Percentiles rank a stretch among this genome's conserved stretches.
phyloP scores from a whole-genome alignment of 2,797 vertebrate species.

The Bradypus variegatus region DNA sequence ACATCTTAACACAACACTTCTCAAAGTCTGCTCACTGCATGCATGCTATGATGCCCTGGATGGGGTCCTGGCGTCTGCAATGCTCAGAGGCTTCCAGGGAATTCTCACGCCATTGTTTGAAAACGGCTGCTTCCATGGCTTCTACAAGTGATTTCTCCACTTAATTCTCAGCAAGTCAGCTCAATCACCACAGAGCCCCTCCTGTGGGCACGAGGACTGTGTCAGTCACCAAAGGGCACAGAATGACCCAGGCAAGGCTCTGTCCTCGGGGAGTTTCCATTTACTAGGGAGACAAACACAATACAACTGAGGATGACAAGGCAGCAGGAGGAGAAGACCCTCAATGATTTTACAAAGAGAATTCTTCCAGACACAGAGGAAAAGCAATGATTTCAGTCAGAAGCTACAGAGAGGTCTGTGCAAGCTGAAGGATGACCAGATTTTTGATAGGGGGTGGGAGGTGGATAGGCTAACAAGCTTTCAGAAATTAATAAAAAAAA shows the following conservation, averaged over 20 bases:
- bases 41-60: neutral
- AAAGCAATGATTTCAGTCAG: neutral
- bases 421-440: neutral
- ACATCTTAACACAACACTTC: neutral
- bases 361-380: neutral
- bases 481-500: neutral
- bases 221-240: neutral
- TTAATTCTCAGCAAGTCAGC: neutral
- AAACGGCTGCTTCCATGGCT: neutral
- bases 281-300: neutral
- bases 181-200: neutral
- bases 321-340: neutral
- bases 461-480: neutral
- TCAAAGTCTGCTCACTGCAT: neutral
- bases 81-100: neutral
- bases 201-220: neutral
- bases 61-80: neutral
- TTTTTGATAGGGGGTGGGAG: fast-evolving
- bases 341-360: neutral
- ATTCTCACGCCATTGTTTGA: neutral
- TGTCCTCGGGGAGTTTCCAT: neutral
- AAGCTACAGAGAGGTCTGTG: neutral
- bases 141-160: neutral
- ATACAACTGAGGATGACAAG: neutral
- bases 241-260: neutral